Evolutionary conservation across 2,797 vertebrate genomes (phyloP).

Genomic region (Urophycis tenuis): DNA sequence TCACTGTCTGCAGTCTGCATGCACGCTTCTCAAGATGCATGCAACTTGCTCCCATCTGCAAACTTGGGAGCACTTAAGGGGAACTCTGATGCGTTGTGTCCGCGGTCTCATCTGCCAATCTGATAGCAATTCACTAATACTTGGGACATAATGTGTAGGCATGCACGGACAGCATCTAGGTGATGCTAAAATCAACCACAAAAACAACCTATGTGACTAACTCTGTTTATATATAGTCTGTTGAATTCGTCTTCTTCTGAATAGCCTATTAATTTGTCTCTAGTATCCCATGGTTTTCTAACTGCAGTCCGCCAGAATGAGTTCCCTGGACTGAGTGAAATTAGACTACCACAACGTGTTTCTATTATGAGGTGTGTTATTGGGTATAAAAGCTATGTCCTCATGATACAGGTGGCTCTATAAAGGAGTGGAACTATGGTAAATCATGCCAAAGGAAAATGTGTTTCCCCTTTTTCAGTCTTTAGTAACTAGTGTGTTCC

Average conservation of each 20-base stretch:
- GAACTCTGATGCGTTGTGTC: neutral
- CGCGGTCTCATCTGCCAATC: neutral
- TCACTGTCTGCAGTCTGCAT: constrained; percentile 22
- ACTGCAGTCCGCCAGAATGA: neutral
- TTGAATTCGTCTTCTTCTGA: neutral
- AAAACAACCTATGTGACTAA: neutral
- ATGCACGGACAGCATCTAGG: neutral
- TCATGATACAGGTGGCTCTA: neutral
- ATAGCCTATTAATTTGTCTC: neutral
- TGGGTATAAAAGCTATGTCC: neutral
- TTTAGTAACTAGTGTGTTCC: neutral
- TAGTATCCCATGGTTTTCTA: neutral
- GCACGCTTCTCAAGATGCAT: constrained; percentile 21
- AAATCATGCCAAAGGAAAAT: neutral
- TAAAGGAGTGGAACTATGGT: neutral
- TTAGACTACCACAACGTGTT: neutral
- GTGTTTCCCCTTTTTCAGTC: neutral
- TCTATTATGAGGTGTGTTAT: neutral
- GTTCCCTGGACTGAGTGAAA: neutral
- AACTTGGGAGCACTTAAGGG: neutral
- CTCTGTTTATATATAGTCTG: neutral
- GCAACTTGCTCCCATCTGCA: constrained; percentile 10
- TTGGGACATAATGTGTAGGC: neutral
- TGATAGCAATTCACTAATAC: neutral
- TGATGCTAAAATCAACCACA: too few relatives aligned